Percentiles rank a stretch among this genome's conserved stretches.
phyloP scores from a whole-genome alignment of 2,113 vertebrate species.

The Heterochromis multidens region DNA sequence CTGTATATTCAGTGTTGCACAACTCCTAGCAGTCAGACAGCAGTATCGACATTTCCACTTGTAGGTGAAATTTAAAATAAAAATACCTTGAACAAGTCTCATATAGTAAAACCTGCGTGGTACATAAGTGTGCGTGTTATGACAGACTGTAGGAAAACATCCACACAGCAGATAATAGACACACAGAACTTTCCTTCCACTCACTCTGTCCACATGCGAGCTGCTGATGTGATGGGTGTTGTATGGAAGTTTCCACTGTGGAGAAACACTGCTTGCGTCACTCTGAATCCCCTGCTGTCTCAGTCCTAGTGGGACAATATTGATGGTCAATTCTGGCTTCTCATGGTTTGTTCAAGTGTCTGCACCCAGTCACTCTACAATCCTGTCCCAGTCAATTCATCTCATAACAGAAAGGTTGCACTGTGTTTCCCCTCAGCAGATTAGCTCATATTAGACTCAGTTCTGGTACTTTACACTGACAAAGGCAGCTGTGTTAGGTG shows the following conservation, averaged over 20 bases:
- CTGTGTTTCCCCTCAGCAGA: not conserved
- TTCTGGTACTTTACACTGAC: not conserved
- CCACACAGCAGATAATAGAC: not conserved
- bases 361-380: not conserved
- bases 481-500: not conserved
- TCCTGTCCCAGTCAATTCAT: not conserved
- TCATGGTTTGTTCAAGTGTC: constrained; percentile 37
- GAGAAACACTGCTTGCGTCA: not conserved
- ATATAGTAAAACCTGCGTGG: not conserved
- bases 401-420: not conserved
- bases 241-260: constrained; percentile 33
- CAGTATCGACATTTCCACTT: not conserved
- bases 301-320: constrained; percentile 31
- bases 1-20: not conserved
- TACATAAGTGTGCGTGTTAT: not conserved
- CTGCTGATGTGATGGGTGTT: not conserved
- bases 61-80: not conserved
- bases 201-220: not conserved
- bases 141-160: not conserved
- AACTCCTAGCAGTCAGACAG: not conserved
- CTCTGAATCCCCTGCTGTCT: not conserved
- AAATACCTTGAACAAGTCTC: not conserved
- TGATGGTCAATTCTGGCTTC: constrained; percentile 3
- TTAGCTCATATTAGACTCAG: not conserved
- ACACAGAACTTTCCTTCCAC: not conserved